These are phyloP conservation scores for Drosophila subsilvestris DNA, from an alignment of 2,888 invertebrate species.

Conservation along the genomic window DNA sequence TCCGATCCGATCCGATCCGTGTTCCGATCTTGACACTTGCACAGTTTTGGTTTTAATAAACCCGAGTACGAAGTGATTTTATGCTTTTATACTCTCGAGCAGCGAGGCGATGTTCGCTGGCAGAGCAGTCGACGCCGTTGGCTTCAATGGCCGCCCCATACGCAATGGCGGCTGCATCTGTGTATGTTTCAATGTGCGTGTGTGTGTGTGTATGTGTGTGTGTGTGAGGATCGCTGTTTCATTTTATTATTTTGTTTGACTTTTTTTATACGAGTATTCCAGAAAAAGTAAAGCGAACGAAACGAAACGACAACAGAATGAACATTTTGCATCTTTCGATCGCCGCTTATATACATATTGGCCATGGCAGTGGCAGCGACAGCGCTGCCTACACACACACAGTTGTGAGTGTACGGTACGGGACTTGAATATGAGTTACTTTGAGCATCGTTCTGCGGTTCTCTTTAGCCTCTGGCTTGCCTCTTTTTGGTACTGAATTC, in stretches of 20 bases:
- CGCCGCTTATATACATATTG: constrained; percentile 70
- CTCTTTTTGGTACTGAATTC: constrained; percentile 46
- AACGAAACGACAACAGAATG: constrained; percentile 69
- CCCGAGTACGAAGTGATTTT: constrained; percentile 84
- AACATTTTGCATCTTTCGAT: constrained; percentile 80
- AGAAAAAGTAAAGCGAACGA: constrained; percentile 62
- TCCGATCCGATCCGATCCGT: constrained; percentile 27
- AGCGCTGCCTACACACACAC: constrained; percentile 44
- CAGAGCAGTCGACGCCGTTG: constrained; percentile 39
- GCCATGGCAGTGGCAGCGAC: constrained; percentile 50
- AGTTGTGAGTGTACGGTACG: background rate
- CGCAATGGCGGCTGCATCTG: constrained; percentile 73
- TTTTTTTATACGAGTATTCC: constrained; percentile 60
- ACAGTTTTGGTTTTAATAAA: constrained; percentile 84
- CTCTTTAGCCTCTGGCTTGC: constrained; percentile 39
- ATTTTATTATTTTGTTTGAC: constrained; percentile 77
- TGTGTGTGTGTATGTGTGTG: constrained; percentile 33
- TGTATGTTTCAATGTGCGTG: constrained; percentile 16
- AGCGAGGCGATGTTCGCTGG: constrained; percentile 28
- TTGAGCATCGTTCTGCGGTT: constrained; percentile 66
- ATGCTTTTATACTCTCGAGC: constrained; percentile 83
- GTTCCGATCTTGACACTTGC: constrained; percentile 82
- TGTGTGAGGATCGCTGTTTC: constrained; percentile 61
- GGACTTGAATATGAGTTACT: constrained; percentile 66
- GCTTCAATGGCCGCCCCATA: constrained; percentile 62